These are phyloP conservation scores for Coregonus clupeaformis DNA, from an alignment of 2,113 vertebrate genomes.

Conservation along the genomic window DNA sequence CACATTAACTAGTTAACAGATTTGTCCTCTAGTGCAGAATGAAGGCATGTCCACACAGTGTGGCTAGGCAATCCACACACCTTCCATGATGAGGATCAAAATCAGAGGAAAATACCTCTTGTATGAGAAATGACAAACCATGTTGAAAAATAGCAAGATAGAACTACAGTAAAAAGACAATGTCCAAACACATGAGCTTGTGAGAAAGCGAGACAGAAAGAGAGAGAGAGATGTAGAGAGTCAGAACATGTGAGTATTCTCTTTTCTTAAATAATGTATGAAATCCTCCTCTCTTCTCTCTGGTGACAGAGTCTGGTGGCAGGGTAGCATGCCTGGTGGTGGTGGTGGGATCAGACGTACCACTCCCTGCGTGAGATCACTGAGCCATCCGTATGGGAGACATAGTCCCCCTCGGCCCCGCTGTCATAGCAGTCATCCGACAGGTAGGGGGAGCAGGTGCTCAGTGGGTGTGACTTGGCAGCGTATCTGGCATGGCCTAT, in stretches of 20 bases:
- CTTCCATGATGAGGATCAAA: slow-evolving; percentile 11
- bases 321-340: neutral
- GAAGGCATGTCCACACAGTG: slow-evolving; percentile 8
- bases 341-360: slow-evolving; percentile 84
- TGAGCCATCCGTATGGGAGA: slow-evolving; percentile 94
- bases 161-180: slow-evolving; percentile 17
- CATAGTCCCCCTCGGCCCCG: slow-evolving; percentile 89
- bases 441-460: slow-evolving; percentile 82
- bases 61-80: slow-evolving; percentile 35
- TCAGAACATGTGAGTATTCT: neutral
- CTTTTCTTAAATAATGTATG: slow-evolving; percentile 22
- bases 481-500: slow-evolving; percentile 77
- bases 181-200: slow-evolving; percentile 17
- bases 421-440: slow-evolving; percentile 85
- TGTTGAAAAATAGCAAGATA: slow-evolving; percentile 5
- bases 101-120: slow-evolving; percentile 23
- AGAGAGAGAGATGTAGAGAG: neutral
- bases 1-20: slow-evolving; percentile 9
- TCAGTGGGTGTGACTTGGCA: slow-evolving; percentile 53
- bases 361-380: slow-evolving; percentile 98
- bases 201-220: neutral
- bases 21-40: neutral
- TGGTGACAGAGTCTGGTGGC: neutral
- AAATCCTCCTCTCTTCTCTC: slow-evolving; percentile 24
- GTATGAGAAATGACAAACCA: neutral